These are phyloP conservation scores for Sterrhoptilus dennistouni DNA, from an alignment of 2,113 vertebrate genomes.

Conservation along the genomic window DNA sequence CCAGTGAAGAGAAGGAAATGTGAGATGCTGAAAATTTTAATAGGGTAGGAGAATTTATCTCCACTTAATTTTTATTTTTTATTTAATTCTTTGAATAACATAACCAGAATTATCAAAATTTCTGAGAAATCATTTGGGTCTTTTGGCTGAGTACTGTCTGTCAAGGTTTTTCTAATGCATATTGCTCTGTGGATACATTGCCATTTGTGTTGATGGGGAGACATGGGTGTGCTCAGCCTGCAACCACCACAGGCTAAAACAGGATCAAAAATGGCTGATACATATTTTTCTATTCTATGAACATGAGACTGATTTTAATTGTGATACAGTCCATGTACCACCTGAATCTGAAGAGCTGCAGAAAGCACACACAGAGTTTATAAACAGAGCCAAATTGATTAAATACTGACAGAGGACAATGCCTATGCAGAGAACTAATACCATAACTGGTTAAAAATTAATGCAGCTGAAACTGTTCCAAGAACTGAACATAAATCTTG, in stretches of 20 bases:
- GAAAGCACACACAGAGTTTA: neutral
- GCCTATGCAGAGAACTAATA: neutral
- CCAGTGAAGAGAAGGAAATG: fast-evolving
- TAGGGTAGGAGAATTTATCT: neutral
- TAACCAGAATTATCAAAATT: neutral
- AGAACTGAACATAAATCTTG: neutral
- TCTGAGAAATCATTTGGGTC: neutral
- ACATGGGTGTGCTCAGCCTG: neutral
- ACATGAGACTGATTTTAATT: neutral
- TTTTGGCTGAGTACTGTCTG: fast-evolving
- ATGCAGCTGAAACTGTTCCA: neutral
- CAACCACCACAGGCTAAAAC: neutral
- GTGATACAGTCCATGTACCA: fast-evolving
- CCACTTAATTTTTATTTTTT: neutral
- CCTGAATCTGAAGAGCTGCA: neutral
- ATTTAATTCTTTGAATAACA: neutral
- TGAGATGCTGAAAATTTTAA: neutral
- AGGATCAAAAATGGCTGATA: neutral
- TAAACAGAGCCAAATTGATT: neutral
- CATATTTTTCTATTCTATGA: neutral
- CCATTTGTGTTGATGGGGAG: neutral
- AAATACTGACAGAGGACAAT: neutral
- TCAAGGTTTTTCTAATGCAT: neutral
- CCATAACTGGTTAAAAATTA: neutral
- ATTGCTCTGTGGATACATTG: neutral